A percentile compares a stretch with the other conserved stretches of the same genome.
Conservation (phyloP, 1,140 invertebrate genomes). For the Drosophila ambigua region DNA sequence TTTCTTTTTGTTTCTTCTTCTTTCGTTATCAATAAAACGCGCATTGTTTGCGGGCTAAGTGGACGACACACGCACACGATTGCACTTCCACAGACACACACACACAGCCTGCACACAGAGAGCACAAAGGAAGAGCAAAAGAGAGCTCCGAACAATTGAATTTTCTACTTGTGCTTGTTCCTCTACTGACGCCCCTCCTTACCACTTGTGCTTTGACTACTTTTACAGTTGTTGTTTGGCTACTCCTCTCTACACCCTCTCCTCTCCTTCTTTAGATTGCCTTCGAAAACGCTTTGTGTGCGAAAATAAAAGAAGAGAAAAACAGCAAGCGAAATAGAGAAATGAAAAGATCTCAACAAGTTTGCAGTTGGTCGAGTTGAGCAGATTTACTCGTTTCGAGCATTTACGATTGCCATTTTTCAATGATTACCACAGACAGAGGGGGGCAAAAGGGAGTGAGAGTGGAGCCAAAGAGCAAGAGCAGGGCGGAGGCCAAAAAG, state of each 20-base stretch:
- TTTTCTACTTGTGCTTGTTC: slow-evolving; percentile 68
- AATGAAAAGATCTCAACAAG: slow-evolving; percentile 69
- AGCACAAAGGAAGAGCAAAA: slow-evolving; percentile 42
- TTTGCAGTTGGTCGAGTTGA: slow-evolving; percentile 69
- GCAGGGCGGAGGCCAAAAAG: slow-evolving; percentile 39
- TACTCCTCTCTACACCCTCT: slow-evolving; percentile 32
- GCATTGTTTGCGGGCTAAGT: slow-evolving; percentile 60
- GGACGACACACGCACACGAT: slow-evolving; percentile 41
- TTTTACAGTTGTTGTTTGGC: slow-evolving; percentile 61
- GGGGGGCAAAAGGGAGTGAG: not conserved
- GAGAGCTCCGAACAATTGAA: slow-evolving; percentile 68
- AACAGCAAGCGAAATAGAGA: slow-evolving; percentile 32
- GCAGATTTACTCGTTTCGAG: slow-evolving; percentile 67
- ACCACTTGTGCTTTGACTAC: slow-evolving; percentile 47
- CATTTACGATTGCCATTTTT: slow-evolving; percentile 52
- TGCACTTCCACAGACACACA: slow-evolving; percentile 28
- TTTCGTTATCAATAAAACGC: slow-evolving; percentile 70
- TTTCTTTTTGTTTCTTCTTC: slow-evolving; percentile 3
- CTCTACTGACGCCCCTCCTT: slow-evolving; percentile 13
- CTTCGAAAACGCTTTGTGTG: slow-evolving; percentile 68
- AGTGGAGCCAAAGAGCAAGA: slow-evolving; percentile 7
- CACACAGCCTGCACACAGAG: slow-evolving; percentile 10
- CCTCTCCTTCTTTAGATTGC: slow-evolving; percentile 25
- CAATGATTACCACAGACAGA: slow-evolving; percentile 47
- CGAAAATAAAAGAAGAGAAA: slow-evolving; percentile 48